These are phyloP conservation scores for Agraylea sexmaculata DNA, from an alignment of 1,140 invertebrate genomes.

Conservation along the genomic window DNA sequence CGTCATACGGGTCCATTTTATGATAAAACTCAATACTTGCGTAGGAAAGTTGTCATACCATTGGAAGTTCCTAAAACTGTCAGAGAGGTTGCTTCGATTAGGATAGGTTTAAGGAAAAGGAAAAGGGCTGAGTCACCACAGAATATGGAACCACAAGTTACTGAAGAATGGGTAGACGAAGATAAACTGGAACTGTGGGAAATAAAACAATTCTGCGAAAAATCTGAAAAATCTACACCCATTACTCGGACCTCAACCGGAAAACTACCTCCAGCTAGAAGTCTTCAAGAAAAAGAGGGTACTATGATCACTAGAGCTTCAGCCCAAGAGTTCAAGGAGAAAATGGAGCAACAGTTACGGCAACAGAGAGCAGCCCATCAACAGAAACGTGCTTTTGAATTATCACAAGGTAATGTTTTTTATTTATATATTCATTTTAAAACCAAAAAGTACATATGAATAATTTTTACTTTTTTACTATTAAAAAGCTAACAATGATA, in stretches of 20 bases:
- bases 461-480: not conserved
- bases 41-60: constrained; percentile 87
- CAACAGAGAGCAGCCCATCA: constrained; percentile 77
- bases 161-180: constrained; percentile 93
- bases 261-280: constrained; percentile 45
- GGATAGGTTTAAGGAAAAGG: constrained; percentile 83
- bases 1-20: constrained; percentile 79
- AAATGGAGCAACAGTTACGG: constrained; percentile 80
- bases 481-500: not conserved
- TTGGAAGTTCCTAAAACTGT: constrained; percentile 86
- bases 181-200: constrained; percentile 94
- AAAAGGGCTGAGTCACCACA: constrained; percentile 83
- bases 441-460: not conserved
- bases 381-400: constrained; percentile 63
- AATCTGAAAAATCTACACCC: constrained; percentile 47
- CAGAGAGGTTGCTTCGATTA: constrained; percentile 84
- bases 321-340: constrained; percentile 77
- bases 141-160: constrained; percentile 79
- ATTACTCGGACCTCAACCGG: constrained; percentile 64
- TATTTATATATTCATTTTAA: constrained; percentile 1
- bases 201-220: constrained; percentile 90
- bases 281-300: constrained; percentile 39
- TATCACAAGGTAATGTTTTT: constrained; percentile 34
- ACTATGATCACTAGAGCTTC: constrained; percentile 44
- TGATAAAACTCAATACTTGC: constrained; percentile 83